Base-by-base conservation (phyloP, 2,797 vertebrate species). In the Dendrocincla fuliginosa region DNA sequence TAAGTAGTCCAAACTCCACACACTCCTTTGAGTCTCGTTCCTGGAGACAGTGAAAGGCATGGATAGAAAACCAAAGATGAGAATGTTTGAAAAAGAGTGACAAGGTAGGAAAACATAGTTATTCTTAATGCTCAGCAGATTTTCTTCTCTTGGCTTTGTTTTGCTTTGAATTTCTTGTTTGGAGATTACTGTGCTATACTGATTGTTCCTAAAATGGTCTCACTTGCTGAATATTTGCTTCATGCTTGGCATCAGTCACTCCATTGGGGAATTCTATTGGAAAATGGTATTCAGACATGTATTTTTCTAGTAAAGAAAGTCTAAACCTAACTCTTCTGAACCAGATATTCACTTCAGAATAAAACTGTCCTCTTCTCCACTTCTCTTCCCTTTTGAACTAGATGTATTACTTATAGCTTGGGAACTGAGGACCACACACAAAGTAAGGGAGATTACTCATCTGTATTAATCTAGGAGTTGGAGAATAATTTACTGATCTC, bases 21-120 rank as follows among this genome's bases (percentile, higher is more conserved):
- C 1, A 1, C 25, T 76, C 87, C 32, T 24, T 84, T 0, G 0
- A 73, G 32, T 44, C 30, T 65, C 67, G 14, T 11, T 84, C 5
- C 41, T 53, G 11, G 30, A 84, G 14, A n/a, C 27, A 33, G 13
- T 59, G 56, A 82, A 69, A 82, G 17, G 5, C 2, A 1, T 27
- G 28, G 10, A 20, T 23, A 49, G 35, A 79, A 85, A 77, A 80
- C 3, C 15, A 67, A 74, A 56, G 16, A 24, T 7, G 12, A 68
- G 20, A 81, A 64, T 20, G 63, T 23, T 33, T 74, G 78, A 68
- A 89, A 82, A 95, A 49, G 13, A 39, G 5, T 35, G 47, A 35
- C 16, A 50, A 65, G 9, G 9, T 56, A 57, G 37, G 18, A 35
- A 75, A 87, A 52, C 23, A 65, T 3, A 5, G 3, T 2, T 69